Percentiles rank a stretch among this genome's conserved stretches.
Evolutionary conservation across 2,797 vertebrate genomes (phyloP).

Genomic region (Columba guinea): DNA sequence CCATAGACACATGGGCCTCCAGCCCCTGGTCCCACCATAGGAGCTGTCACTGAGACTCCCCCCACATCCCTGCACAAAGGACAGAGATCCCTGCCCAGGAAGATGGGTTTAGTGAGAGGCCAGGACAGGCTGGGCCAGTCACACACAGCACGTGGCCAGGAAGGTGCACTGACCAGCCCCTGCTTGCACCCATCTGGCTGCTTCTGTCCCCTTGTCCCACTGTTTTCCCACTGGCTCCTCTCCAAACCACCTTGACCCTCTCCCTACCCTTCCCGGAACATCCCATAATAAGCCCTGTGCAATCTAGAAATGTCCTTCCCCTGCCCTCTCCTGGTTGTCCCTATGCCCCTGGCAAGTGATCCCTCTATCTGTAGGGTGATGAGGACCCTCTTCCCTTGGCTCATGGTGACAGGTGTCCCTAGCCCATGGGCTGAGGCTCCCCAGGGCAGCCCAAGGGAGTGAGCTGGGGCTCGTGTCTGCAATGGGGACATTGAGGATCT

Average conservation of each 20-base stretch:
- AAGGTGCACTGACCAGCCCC: background rate
- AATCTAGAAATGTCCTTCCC: background rate
- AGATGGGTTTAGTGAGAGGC: background rate
- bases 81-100: background rate
- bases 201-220: background rate
- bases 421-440: background rate
- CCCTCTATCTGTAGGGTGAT: background rate
- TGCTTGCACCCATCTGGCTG: rapidly evolving
- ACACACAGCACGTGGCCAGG: background rate
- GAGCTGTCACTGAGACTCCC: background rate
- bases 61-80: background rate
- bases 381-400: background rate
- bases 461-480: rapidly evolving
- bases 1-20: rapidly evolving
- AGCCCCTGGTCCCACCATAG: background rate
- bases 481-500: rapidly evolving
- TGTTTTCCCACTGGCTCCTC: background rate
- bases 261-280: background rate
- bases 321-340: rapidly evolving
- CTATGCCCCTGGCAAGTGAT: too few species aligned
- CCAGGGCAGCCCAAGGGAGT: background rate
- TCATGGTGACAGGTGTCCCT: background rate
- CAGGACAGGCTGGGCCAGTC: background rate
- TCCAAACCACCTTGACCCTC: background rate
- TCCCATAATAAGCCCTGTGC: rapidly evolving